Percentiles rank a stretch among this genome's conserved stretches.
These are phyloP conservation scores for Dromius quadrimaculatus DNA, from an alignment of 2,888 invertebrate genomes.

Conservation along the genomic window DNA sequence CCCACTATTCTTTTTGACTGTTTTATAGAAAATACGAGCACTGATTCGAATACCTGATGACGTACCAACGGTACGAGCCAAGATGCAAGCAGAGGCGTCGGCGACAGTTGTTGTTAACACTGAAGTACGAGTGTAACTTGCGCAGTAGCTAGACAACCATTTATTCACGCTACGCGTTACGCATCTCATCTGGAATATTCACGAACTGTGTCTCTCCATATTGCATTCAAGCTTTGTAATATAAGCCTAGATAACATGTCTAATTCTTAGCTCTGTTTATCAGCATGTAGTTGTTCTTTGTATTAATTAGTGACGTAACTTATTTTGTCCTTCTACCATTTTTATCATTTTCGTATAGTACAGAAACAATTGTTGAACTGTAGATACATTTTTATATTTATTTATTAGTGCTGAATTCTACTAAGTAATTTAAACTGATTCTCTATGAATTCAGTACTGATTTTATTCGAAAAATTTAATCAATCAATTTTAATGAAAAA, in stretches of 20 bases:
- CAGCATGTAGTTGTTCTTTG: neutral
- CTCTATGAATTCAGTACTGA: neutral
- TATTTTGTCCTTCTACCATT: neutral
- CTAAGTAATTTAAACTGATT: neutral
- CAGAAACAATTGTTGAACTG: neutral
- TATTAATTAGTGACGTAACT: constrained; percentile 5
- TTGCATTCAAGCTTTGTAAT: constrained; percentile 28
- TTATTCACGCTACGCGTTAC: constrained; percentile 11
- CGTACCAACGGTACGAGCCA: constrained; percentile 79
- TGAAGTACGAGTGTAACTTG: constrained; percentile 23
- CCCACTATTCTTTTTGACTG: no score
- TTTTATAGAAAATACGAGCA: constrained; percentile 83
- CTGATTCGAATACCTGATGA: constrained; percentile 90
- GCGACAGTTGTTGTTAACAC: neutral
- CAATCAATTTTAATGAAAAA: neutral
- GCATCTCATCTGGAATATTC: neutral
- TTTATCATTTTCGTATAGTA: constrained; percentile 3
- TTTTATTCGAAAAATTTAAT: constrained; percentile 3
- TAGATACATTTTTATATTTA: no score
- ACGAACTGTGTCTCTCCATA: constrained; percentile 23
- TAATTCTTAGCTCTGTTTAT: constrained; percentile 17
- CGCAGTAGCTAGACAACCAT: neutral
- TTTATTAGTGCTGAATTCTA: constrained; percentile 12
- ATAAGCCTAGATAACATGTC: constrained; percentile 11
- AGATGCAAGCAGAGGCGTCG: constrained; percentile 76